Conservation (phyloP, 2,888 invertebrate species). For the Beris morrisii region DNA sequence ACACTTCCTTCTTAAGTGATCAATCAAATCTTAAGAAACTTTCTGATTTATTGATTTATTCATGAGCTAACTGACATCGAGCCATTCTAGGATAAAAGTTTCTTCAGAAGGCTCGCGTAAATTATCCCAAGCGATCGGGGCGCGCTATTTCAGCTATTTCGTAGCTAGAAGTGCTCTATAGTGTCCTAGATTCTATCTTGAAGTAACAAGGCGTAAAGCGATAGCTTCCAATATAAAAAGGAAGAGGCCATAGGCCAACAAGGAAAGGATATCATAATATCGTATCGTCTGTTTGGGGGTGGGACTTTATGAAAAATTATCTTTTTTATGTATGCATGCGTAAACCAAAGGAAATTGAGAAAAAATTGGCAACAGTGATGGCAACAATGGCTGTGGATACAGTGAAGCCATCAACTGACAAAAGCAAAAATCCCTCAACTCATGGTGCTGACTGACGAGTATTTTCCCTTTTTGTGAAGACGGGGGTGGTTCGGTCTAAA, state of each 20-base stretch:
- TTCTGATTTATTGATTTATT: constrained; percentile 38
- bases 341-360: constrained; percentile 38
- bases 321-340: constrained; percentile 34
- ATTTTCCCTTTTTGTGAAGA: constrained; percentile 11
- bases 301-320: constrained; percentile 36
- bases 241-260: constrained; percentile 1
- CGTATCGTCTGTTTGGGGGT: not conserved
- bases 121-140: too few relatives aligned
- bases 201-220: too few relatives aligned
- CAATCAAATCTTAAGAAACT: constrained; percentile 37
- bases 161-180: too few relatives aligned
- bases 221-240: not conserved
- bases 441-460: constrained; percentile 35
- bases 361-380: constrained; percentile 36
- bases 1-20: constrained; percentile 33
- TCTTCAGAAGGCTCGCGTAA: not conserved
- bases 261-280: constrained; percentile 14
- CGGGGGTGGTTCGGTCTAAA: constrained; percentile 14
- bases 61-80: constrained; percentile 37
- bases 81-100: constrained; percentile 9
- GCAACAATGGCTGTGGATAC: constrained; percentile 29
- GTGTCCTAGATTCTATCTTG: too few relatives aligned
- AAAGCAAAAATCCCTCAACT: constrained; percentile 33
- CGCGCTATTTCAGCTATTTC: too few relatives aligned
- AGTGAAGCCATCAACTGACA: constrained; percentile 32